Evolutionary conservation across 1,140 invertebrate genomes (phyloP).

Genomic region (Parasteatoda tepidariorum): DNA sequence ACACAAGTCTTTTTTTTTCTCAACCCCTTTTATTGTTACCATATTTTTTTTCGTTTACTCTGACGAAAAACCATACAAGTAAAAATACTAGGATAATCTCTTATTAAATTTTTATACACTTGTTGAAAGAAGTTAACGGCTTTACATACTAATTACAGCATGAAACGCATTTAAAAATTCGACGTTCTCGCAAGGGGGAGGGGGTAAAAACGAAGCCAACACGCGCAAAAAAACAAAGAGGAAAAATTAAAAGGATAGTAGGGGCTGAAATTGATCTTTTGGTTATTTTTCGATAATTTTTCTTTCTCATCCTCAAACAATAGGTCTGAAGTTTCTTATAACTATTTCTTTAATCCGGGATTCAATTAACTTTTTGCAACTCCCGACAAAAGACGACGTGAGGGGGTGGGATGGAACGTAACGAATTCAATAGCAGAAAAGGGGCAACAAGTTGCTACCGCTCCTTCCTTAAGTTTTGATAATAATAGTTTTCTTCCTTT

Average conservation of each 20-base stretch:
- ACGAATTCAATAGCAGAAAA: slow-evolving; percentile 26
- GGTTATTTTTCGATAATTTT: slow-evolving; percentile 54
- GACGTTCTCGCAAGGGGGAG: no score
- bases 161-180: slow-evolving; percentile 56
- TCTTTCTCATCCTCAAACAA: slow-evolving; percentile 27
- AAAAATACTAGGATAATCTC: slow-evolving; percentile 48
- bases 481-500: no score
- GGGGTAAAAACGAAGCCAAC: not conserved
- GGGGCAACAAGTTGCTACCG: slow-evolving; percentile 48
- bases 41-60: not conserved
- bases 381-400: slow-evolving; percentile 31
- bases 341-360: slow-evolving; percentile 56
- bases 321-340: slow-evolving; percentile 32
- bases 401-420: not conserved
- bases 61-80: not conserved
- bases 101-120: slow-evolving; percentile 61
- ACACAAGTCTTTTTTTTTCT: slow-evolving; percentile 4
- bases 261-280: slow-evolving; percentile 48
- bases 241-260: not conserved
- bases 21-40: not conserved
- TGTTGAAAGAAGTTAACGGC: slow-evolving; percentile 58
- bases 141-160: slow-evolving; percentile 59
- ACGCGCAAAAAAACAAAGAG: slow-evolving; percentile 12
- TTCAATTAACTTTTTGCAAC: slow-evolving; percentile 59
- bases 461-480: not conserved